Evolutionary conservation across 2,113 vertebrate species (phyloP).

Genomic region (Micronycteris hirsuta): DNA sequence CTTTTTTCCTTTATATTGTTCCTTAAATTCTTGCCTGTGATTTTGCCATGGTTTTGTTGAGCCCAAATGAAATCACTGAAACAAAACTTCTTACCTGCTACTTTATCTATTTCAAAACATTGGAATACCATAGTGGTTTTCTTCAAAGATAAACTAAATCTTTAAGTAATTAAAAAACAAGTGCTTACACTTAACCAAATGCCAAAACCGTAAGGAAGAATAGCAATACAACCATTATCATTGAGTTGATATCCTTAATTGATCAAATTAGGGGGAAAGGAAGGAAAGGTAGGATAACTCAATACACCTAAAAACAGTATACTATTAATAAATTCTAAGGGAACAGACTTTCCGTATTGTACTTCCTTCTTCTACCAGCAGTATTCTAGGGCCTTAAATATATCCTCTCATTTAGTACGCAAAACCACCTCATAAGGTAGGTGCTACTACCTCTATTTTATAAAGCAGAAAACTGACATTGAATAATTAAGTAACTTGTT

Average conservation of each 20-base stretch:
- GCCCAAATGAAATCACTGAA: background rate
- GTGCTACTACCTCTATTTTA: background rate
- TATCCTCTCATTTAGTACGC: background rate
- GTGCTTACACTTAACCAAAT: background rate
- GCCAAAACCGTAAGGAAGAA: constrained; percentile 18
- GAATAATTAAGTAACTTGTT: background rate
- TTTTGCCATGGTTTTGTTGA: background rate
- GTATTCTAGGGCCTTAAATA: background rate
- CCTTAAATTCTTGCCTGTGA: background rate
- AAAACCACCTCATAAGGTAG: background rate
- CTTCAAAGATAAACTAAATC: constrained; percentile 31
- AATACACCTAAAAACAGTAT: background rate
- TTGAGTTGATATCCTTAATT: background rate
- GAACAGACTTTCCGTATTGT: background rate
- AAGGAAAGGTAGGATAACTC: background rate
- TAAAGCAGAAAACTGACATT: background rate
- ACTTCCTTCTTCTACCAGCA: background rate
- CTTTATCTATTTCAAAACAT: background rate
- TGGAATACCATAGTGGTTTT: background rate
- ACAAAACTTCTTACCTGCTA: background rate
- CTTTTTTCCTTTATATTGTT: background rate
- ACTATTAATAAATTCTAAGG: background rate
- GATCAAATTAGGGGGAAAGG: background rate
- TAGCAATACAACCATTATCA: background rate
- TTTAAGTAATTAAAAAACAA: constrained; percentile 45